phyloP scores from a whole-genome alignment of 2,113 vertebrate species.

The Azemiops feae region DNA sequence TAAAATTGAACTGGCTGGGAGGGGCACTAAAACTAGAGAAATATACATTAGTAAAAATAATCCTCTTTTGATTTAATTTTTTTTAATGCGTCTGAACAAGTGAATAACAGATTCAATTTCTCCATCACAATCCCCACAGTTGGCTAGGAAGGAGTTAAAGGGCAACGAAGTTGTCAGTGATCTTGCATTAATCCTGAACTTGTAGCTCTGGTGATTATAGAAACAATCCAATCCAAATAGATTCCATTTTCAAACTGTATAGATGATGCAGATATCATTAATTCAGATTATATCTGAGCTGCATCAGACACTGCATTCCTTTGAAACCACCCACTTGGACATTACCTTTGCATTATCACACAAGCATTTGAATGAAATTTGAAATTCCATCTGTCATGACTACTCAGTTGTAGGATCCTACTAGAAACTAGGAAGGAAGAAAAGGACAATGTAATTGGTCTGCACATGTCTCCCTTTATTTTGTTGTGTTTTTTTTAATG shows the following conservation, averaged over 20 bases:
- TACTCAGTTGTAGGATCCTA: not conserved
- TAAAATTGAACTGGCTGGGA: not conserved
- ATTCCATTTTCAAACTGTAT: not conserved
- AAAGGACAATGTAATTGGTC: not conserved
- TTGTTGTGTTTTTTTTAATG: not conserved
- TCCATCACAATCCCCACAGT: constrained; percentile 51
- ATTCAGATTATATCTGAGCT: not conserved
- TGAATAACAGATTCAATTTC: constrained; percentile 47
- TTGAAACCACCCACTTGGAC: not conserved
- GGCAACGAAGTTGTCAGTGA: constrained; percentile 23
- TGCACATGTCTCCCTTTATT: not conserved
- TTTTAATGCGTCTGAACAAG: constrained; percentile 26
- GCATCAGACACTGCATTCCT: not conserved
- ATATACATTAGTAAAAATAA: not conserved
- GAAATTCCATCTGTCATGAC: not conserved
- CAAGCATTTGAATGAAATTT: not conserved
- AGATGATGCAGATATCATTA: not conserved
- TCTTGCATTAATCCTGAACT: not conserved
- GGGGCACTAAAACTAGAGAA: not conserved
- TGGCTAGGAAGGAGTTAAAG: constrained; percentile 49
- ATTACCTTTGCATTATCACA: fast-evolving
- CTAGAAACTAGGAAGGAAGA: not conserved
- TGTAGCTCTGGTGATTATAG: not conserved
- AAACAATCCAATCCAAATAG: not conserved
- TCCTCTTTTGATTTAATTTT: constrained; percentile 11